A percentile compares a stretch with the other conserved stretches of the same genome.
These are phyloP conservation scores for Eulemur macaco DNA, from an alignment of 2,113 vertebrate species.

Conservation along the genomic window DNA sequence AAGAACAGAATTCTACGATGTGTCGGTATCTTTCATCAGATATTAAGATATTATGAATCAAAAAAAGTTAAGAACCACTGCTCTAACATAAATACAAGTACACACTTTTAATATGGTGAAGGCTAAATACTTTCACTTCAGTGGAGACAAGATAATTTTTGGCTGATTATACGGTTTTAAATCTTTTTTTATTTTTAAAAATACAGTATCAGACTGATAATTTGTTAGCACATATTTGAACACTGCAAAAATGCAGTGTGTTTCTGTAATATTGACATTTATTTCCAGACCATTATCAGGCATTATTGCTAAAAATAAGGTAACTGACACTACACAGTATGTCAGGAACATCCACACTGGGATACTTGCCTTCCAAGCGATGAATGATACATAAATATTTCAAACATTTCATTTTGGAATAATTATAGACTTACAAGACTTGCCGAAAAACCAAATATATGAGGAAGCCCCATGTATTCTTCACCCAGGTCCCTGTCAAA, in stretches of 20 bases:
- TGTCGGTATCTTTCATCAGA: not conserved
- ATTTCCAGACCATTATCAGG: not conserved
- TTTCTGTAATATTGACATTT: not conserved
- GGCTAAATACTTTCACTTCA: not conserved
- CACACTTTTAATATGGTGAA: not conserved
- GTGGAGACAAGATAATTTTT: too few relatives aligned
- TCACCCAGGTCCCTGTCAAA: not conserved
- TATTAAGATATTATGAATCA: not conserved
- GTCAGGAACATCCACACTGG: not conserved
- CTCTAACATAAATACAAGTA: not conserved
- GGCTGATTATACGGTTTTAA: not conserved
- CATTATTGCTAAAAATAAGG: not conserved
- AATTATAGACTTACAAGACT: not conserved
- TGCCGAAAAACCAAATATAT: not conserved
- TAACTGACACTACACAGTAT: not conserved
- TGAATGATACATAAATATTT: not conserved
- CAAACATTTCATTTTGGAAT: not conserved
- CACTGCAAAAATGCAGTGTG: not conserved
- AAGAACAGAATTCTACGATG: not conserved
- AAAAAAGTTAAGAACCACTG: not conserved
- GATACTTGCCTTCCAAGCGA: not conserved
- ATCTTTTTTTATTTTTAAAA: not conserved
- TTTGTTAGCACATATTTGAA: not conserved
- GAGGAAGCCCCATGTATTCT: not conserved
- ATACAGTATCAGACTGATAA: not conserved